Conservation (phyloP, 1,140 invertebrate genomes). For the Lanistes nyassanus region DNA sequence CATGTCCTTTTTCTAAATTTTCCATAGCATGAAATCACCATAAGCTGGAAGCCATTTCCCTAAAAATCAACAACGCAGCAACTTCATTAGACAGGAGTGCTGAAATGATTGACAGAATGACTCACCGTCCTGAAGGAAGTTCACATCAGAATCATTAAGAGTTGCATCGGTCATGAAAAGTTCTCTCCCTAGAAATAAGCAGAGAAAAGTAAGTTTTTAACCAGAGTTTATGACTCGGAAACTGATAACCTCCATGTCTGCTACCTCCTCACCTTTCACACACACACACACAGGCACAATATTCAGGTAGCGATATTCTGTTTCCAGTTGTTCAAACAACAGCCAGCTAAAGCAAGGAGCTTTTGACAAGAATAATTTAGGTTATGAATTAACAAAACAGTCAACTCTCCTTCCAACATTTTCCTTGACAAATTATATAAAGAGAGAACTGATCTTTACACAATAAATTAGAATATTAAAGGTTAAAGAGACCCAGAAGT, state of each 20-base stretch:
- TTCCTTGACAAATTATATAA: background rate
- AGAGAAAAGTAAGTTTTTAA: background rate
- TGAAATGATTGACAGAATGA: background rate
- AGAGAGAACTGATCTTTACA: background rate
- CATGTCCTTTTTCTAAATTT: too few species aligned
- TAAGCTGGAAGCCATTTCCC: too few species aligned
- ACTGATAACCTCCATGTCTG: background rate
- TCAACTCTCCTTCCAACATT: background rate
- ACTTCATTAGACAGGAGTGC: background rate
- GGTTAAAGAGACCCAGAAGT: background rate
- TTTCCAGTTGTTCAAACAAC: background rate
- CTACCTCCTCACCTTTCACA: background rate
- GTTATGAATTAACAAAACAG: background rate
- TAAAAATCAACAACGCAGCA: background rate
- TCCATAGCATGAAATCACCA: too few species aligned
- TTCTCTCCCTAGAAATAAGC: conserved; percentile 79
- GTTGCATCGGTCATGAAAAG: conserved; percentile 92
- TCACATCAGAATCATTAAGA: conserved; percentile 93
- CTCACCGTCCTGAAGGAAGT: conserved; percentile 91
- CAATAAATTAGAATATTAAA: background rate
- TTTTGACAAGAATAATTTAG: background rate
- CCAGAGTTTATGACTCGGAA: background rate
- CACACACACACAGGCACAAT: too few species aligned
- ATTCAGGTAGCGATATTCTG: too few species aligned
- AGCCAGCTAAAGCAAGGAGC: background rate